These are phyloP conservation scores for Egretta garzetta DNA, from an alignment of 2,113 vertebrate species.

Conservation along the genomic window DNA sequence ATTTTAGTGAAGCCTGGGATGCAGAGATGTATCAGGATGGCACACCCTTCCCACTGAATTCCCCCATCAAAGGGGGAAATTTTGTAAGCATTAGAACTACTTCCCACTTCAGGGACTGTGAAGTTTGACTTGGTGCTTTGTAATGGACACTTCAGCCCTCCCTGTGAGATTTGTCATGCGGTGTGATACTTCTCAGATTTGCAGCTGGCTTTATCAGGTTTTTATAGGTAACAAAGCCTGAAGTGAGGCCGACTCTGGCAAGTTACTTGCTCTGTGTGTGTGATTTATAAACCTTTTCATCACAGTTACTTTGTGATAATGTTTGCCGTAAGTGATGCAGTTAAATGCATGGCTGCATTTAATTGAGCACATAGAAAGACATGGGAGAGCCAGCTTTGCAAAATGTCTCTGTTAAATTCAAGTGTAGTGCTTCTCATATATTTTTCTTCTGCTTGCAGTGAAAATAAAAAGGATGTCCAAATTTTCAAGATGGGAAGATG, in stretches of 20 bases:
- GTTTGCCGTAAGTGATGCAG: neutral
- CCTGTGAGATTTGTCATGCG: neutral
- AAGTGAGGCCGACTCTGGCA: neutral
- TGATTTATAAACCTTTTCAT: neutral
- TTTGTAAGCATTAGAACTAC: neutral
- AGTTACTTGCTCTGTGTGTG: neutral
- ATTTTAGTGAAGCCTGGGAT: neutral
- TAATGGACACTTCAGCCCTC: neutral
- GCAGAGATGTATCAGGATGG: neutral
- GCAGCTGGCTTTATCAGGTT: neutral
- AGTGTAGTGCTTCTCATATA: neutral
- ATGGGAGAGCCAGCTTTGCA: neutral
- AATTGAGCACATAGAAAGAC: neutral
- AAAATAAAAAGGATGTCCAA: neutral
- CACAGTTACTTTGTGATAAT: neutral
- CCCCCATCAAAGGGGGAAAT: neutral
- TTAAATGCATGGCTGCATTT: neutral
- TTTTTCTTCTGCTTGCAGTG: slow-evolving; percentile 48
- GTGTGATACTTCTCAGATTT: neutral
- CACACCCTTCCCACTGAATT: neutral
- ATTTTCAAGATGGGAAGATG: neutral
- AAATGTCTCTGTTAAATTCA: neutral
- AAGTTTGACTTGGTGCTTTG: neutral
- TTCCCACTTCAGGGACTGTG: neutral
- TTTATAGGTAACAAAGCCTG: neutral